These are phyloP conservation scores for Dendroctonus valens DNA, from an alignment of 1,140 invertebrate species.

Conservation along the genomic window DNA sequence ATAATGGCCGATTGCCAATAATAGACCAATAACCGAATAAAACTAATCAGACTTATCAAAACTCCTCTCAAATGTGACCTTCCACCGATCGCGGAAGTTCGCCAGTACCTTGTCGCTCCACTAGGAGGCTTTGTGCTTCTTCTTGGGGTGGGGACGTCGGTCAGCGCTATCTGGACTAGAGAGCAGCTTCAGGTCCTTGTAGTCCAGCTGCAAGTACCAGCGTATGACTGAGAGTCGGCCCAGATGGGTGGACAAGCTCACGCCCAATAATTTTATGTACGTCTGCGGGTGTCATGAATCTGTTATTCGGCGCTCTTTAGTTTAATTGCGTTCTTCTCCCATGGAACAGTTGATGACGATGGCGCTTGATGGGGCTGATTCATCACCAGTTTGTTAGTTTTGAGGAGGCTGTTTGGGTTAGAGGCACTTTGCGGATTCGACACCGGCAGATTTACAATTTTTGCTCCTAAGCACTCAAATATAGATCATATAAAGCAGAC, in stretches of 20 bases:
- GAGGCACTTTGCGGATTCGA: too few species aligned
- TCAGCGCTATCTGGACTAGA: slow-evolving; percentile 45
- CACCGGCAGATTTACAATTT: too few species aligned
- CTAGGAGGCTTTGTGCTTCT: slow-evolving; percentile 60
- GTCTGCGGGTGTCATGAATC: slow-evolving; percentile 42
- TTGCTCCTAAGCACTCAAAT: too few species aligned
- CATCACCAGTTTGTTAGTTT: too few species aligned
- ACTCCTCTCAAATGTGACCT: slow-evolving; percentile 37
- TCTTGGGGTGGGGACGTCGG: slow-evolving; percentile 53
- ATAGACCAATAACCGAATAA: slow-evolving; percentile 9
- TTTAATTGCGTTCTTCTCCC: too few species aligned
- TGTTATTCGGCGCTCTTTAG: not conserved
- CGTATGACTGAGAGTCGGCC: slow-evolving; percentile 46
- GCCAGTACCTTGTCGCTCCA: slow-evolving; percentile 39
- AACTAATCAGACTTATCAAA: slow-evolving; percentile 43
- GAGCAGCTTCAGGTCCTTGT: slow-evolving; percentile 58
- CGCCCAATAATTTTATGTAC: slow-evolving; percentile 47
- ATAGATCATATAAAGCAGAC: too few species aligned
- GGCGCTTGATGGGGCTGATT: too few species aligned
- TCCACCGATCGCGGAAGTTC: slow-evolving; percentile 32
- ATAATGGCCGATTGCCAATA: too few species aligned
- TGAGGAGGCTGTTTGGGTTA: too few species aligned
- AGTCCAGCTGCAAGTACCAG: slow-evolving; percentile 52
- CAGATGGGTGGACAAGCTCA: slow-evolving; percentile 44
- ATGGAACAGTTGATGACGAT: too few species aligned